These are phyloP conservation scores for Parnassius apollo DNA, from an alignment of 2,888 invertebrate genomes.

Conservation along the genomic window DNA sequence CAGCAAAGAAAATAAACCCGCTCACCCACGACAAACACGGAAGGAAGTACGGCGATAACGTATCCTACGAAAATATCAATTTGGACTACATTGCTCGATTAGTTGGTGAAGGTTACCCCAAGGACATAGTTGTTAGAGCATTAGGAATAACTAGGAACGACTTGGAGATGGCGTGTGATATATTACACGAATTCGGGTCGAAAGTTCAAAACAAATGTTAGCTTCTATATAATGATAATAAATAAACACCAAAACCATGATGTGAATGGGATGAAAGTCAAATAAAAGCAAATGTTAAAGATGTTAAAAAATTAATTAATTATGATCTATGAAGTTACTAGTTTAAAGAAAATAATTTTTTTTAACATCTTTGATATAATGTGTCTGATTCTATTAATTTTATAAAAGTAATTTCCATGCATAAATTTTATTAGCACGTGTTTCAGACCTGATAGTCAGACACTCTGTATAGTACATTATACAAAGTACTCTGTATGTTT, in stretches of 20 bases:
- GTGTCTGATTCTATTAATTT: background rate
- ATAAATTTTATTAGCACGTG: background rate
- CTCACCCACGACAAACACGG: conserved; percentile 76
- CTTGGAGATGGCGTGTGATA: conserved; percentile 97
- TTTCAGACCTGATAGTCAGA: background rate
- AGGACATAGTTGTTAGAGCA: conserved; percentile 94
- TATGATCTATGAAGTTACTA: no score
- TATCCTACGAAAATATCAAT: conserved; percentile 93
- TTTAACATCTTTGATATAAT: no score
- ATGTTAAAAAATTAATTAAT: no score
- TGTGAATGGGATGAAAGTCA: no score
- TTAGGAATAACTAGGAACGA: conserved; percentile 96
- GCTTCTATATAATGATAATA: conserved; percentile 10
- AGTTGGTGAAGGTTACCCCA: conserved; percentile 94
- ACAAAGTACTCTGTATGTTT: no score
- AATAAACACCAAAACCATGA: background rate
- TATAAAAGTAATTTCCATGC: background rate
- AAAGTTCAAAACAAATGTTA: conserved; percentile 71
- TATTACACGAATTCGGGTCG: conserved; percentile 93
- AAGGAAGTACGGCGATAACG: conserved; percentile 74
- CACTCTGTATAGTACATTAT: background rate
- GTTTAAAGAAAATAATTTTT: no score
- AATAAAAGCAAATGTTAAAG: no score
- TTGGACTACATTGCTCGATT: conserved; percentile 94
- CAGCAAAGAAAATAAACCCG: conserved; percentile 76